Conservation (phyloP, 2,888 invertebrate species). For the Scotopteryx bipunctaria region DNA sequence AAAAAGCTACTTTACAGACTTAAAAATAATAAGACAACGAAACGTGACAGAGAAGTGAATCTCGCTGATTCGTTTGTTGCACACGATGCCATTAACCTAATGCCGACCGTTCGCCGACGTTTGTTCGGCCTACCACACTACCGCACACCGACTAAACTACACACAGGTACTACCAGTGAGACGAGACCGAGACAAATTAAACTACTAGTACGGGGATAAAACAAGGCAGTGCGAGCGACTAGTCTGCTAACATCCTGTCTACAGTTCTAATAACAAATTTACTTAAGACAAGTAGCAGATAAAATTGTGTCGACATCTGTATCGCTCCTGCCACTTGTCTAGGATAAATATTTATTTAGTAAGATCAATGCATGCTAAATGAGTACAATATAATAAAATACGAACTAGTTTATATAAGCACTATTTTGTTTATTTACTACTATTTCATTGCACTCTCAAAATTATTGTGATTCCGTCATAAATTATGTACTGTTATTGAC, state of each 20-base stretch:
- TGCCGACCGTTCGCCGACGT: conserved; percentile 45
- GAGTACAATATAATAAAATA: conserved; percentile 1
- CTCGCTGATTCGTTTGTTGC: conserved; percentile 80
- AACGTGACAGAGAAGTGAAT: conserved; percentile 38
- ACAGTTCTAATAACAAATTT: too few relatives aligned
- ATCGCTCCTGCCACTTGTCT: conserved; percentile 8
- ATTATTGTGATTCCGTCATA: conserved; percentile 51
- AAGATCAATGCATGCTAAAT: background rate
- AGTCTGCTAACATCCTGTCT: too few relatives aligned
- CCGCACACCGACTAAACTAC: conserved; percentile 3
- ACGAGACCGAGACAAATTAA: conserved; percentile 1
- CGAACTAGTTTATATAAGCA: conserved; percentile 9
- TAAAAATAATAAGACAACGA: conserved; percentile 49
- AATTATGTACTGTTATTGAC: conserved; percentile 48
- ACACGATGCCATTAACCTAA: conserved; percentile 76
- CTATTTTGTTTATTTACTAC: conserved; percentile 15
- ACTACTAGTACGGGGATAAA: background rate
- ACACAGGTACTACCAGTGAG: conserved; percentile 7
- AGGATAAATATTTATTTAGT: background rate
- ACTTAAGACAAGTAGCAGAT: too few relatives aligned
- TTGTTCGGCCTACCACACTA: conserved; percentile 55
- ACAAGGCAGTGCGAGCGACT: background rate
- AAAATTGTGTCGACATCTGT: background rate
- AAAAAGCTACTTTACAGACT: conserved; percentile 43
- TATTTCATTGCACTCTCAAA: conserved; percentile 47